A percentile compares a stretch with the other conserved stretches of the same genome.
Conservation (phyloP, 2,113 vertebrate species). For the Mesoclemmys tuberculata region DNA sequence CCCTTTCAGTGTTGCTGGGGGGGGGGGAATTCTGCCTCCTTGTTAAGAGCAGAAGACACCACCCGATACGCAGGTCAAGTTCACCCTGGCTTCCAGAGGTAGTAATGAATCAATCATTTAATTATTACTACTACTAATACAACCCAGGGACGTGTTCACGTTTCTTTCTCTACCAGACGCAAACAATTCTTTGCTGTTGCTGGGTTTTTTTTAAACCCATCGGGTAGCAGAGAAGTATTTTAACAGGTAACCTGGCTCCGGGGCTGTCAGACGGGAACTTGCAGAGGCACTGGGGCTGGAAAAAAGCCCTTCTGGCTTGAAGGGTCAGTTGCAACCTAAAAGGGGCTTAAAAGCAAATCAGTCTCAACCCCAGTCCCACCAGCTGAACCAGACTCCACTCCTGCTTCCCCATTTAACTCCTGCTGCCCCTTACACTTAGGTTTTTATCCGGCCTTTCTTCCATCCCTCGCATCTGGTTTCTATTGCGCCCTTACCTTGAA, state of each 20-base stretch:
- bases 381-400: neutral
- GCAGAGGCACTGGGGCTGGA: neutral
- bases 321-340: conserved; percentile 19
- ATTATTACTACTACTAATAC: no score
- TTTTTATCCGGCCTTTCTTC: conserved; percentile 33
- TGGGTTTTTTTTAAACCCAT: neutral
- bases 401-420: conserved; percentile 60
- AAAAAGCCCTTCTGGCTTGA: neutral
- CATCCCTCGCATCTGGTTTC: conserved; percentile 81
- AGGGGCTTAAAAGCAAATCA: conserved; percentile 10
- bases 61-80: fast-evolving
- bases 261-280: neutral
- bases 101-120: no score
- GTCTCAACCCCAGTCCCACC: neutral
- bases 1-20: neutral
- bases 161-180: neutral
- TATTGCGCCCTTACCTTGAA: conserved; percentile 81
- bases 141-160: neutral
- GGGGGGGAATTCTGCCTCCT: neutral
- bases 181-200: neutral
- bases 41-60: fast-evolving
- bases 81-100: neutral
- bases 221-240: neutral
- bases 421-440: conserved; percentile 50
- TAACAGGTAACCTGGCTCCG: neutral